Conservation (phyloP, 1,140 invertebrate genomes). For the Bradysia coprophila region DNA sequence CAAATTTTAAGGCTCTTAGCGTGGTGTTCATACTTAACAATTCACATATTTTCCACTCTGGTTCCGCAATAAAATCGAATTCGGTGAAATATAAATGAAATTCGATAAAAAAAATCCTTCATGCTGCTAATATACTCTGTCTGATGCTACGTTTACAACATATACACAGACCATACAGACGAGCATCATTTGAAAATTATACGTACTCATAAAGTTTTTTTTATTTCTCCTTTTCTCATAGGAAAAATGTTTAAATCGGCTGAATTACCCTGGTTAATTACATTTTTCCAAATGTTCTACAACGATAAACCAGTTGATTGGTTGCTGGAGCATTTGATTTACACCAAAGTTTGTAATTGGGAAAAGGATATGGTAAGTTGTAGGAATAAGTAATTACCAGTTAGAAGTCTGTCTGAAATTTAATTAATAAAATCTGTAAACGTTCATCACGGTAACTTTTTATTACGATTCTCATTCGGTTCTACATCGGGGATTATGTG, state of each 20-base stretch:
- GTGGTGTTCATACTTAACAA: not conserved
- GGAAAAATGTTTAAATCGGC: constrained; percentile 86
- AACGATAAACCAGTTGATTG: constrained; percentile 95
- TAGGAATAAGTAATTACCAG: not conserved
- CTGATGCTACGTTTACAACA: no score
- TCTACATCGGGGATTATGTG: no score
- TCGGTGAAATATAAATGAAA: no score
- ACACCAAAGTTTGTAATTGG: constrained; percentile 77
- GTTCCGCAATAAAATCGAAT: no score
- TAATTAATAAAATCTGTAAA: not conserved
- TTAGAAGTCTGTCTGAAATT: not conserved
- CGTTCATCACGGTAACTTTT: not conserved
- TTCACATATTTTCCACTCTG: not conserved
- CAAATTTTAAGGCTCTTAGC: no score
- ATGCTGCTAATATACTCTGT: not conserved
- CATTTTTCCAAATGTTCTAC: constrained; percentile 88
- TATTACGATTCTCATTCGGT: no score
- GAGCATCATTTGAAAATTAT: not conserved
- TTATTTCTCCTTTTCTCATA: constrained; percentile 14
- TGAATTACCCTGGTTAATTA: constrained; percentile 72
- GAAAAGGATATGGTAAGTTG: constrained; percentile 61
- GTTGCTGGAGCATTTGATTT: constrained; percentile 79
- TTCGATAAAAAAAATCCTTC: not conserved
- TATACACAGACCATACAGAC: no score
- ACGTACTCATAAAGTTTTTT: not conserved